Evolutionary conservation across 2,797 vertebrate genomes (phyloP), one percentile per base, ranked within the genome.

Genomic region (Artibeus jamaicensis): DNA sequence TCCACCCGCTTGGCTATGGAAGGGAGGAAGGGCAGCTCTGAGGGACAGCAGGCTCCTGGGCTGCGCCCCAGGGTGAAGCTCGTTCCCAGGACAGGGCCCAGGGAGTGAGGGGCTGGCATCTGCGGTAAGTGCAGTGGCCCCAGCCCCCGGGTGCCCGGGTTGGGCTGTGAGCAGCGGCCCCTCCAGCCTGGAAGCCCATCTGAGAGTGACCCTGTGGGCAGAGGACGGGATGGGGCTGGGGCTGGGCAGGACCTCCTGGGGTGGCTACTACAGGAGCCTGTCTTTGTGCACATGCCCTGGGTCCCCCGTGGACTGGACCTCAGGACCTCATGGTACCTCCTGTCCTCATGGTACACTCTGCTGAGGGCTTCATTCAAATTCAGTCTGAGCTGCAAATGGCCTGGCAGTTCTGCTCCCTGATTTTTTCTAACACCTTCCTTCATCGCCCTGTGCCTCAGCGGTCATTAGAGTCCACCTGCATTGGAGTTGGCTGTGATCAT

Each of bases 371-470:
- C 7, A 4, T 44, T 26, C 6, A 22, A 68, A 18, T 32, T 34
- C 3, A 22, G n/a, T 16, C 81, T 2, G 3, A 37, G 29, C 8
- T 29, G 16, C 10, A 22, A 0, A 5, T 19, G 22, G 50, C 2
- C 2, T n/a, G 9, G 18, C 14, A 1, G 24, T 10, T 9, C 15
- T 18, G 0, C 37, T 37, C 1, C 1, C 3, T 70, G 3, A 8
- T 26, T 6, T 14, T 34, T 8, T 7, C 59, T n/a, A 0, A 2
- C 7, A 1, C 19, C 0, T 22, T 14, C 11, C 12, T 0, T 10
- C 10, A 3, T 39, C 21, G 1, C 32, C 46, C 57, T 3, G 12
- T 2, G 8, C 15, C 2, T 5, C 14, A 1, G 9, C 34, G 10
- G 0, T 6, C 5, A 1, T 9, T 59, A 42, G 37, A 24, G 10